A percentile compares a stretch with the other conserved stretches of the same genome.
These are phyloP conservation scores for Ylistrum balloti DNA, from an alignment of 1,140 invertebrate genomes.

Conservation along the genomic window DNA sequence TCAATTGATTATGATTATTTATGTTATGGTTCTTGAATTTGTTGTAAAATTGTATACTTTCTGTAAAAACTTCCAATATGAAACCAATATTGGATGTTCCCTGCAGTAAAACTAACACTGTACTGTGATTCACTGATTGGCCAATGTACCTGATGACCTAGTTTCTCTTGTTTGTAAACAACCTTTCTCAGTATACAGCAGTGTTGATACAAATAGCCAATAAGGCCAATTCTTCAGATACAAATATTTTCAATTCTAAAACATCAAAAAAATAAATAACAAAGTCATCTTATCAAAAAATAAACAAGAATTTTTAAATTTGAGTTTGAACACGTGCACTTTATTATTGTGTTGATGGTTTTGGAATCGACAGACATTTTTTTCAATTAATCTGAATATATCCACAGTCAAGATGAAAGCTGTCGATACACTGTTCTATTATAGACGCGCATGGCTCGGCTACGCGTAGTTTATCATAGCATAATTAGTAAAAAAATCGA, in stretches of 20 bases:
- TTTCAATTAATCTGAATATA: background rate
- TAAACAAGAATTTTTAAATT: no score
- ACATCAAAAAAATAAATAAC: background rate
- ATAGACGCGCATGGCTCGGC: background rate
- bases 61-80: no score
- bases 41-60: no score
- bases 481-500: background rate
- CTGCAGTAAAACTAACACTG: no score
- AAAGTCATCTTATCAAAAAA: background rate
- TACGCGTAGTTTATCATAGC: background rate
- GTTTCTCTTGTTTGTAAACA: conserved; percentile 26
- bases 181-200: background rate
- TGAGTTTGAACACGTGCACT: background rate
- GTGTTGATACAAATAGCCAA: background rate
- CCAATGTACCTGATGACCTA: background rate
- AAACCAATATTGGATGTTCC: no score
- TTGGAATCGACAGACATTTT: background rate
- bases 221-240: no score
- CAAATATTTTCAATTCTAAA: background rate
- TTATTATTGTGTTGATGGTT: background rate
- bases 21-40: no score
- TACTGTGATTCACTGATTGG: no score
- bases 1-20: no score
- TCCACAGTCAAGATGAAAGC: background rate
- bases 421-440: background rate